Evolutionary conservation across 2,113 vertebrate genomes (phyloP).

Genomic region (Climacteris rufus): DNA sequence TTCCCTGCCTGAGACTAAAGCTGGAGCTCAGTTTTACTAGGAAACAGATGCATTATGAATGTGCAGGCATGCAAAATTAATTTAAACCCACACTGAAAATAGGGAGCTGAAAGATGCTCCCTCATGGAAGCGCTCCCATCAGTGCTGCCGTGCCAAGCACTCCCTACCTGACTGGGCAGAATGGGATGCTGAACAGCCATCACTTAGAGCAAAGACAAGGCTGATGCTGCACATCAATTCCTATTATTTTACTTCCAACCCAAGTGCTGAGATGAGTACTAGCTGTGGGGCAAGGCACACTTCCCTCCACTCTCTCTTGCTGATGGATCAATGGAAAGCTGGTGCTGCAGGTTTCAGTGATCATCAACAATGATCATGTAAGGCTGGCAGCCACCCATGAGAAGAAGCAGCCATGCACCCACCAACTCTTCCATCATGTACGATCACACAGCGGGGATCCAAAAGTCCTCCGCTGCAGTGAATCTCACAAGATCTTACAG

Average conservation of each 20-base stretch:
- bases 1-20: neutral
- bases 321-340: neutral
- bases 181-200: accelerated
- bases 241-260: neutral
- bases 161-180: neutral
- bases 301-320: too few relatives aligned
- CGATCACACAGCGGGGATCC: neutral
- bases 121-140: neutral
- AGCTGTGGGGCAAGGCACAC: neutral
- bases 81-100: neutral
- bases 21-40: neutral
- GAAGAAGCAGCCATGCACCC: neutral
- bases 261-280: neutral
- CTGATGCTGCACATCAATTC: neutral
- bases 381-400: neutral
- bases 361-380: accelerated
- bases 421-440: neutral
- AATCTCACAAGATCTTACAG: neutral
- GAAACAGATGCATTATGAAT: neutral
- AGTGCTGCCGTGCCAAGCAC: neutral
- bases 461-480: neutral
- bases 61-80: neutral
- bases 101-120: neutral
- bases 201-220: neutral
- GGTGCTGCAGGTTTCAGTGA: neutral